These are phyloP conservation scores for Tokudaia tokunoshimensis DNA, from an alignment of 2,797 vertebrate species.

Conservation along the genomic window DNA sequence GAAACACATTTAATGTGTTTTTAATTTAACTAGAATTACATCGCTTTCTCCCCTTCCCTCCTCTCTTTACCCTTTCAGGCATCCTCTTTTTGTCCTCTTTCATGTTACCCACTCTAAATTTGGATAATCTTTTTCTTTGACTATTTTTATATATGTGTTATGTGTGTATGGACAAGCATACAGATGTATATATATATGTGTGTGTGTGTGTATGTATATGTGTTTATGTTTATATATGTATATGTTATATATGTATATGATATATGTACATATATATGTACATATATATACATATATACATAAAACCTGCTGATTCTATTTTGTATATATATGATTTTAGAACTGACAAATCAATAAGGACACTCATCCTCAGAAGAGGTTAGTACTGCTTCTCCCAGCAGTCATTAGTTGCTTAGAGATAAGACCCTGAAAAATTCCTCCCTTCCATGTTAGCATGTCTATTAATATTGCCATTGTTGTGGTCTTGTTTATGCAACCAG, in stretches of 20 bases:
- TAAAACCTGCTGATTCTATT: background rate
- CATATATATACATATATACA: background rate
- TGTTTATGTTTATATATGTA: no score
- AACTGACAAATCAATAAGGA: background rate
- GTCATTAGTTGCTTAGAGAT: background rate
- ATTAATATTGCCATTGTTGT: background rate
- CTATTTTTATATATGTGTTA: background rate
- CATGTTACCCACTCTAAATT: background rate
- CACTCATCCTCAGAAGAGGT: background rate
- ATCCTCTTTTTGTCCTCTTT: background rate
- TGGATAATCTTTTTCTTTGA: background rate
- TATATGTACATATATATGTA: no score
- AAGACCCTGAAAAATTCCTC: background rate
- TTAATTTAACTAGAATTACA: background rate
- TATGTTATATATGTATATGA: background rate
- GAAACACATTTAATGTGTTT: background rate
- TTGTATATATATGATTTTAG: background rate
- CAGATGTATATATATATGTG: no score
- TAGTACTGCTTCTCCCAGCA: background rate
- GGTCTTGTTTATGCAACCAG: background rate
- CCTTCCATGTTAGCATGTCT: background rate
- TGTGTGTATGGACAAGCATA: background rate
- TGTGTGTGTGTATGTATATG: no score
- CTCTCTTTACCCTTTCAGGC: background rate
- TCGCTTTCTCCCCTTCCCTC: background rate